A percentile compares a stretch with the other conserved stretches of the same genome.
phyloP scores from a whole-genome alignment of 2,888 invertebrate species.

The Drosophila merina region DNA sequence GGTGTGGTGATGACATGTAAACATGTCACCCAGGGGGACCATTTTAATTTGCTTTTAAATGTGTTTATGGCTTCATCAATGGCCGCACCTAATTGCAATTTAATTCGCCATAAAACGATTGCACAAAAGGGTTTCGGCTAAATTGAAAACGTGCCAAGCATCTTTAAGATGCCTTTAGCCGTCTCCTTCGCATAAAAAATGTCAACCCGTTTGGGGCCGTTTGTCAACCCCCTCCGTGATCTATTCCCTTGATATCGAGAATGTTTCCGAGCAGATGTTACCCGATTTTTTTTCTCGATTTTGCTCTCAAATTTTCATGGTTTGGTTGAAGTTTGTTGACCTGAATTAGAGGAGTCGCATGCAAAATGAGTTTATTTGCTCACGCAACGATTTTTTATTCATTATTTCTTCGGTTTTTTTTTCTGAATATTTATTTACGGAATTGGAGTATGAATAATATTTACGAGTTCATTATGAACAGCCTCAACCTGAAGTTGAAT shows the following conservation, averaged over 20 bases:
- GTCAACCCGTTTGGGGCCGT: constrained; percentile 31
- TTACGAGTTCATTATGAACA: constrained; percentile 39
- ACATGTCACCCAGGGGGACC: constrained; percentile 24
- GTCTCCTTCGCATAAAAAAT: constrained; percentile 32
- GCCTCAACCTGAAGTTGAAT: constrained; percentile 39
- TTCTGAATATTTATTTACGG: constrained; percentile 30
- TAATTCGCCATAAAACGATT: constrained; percentile 72
- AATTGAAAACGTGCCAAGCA: constrained; percentile 71
- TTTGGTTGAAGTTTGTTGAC: constrained; percentile 43
- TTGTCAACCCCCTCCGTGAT: constrained; percentile 5
- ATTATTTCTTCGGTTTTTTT: not conserved
- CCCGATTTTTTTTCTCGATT: not conserved
- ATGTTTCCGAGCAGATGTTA: constrained; percentile 38
- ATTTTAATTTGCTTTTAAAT: constrained; percentile 46
- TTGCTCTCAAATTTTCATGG: not conserved
- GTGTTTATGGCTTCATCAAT: constrained; percentile 60
- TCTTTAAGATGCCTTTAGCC: constrained; percentile 45
- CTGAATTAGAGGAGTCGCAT: constrained; percentile 32
- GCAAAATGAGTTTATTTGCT: constrained; percentile 44
- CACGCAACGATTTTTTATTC: constrained; percentile 20
- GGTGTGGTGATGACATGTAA: constrained; percentile 29
- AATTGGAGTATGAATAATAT: constrained; percentile 46
- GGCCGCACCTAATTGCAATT: constrained; percentile 67
- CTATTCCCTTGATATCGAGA: constrained; percentile 32
- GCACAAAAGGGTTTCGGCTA: constrained; percentile 61